Conservation (phyloP, 2,797 vertebrate species). For the Trachops cirrhosus region DNA sequence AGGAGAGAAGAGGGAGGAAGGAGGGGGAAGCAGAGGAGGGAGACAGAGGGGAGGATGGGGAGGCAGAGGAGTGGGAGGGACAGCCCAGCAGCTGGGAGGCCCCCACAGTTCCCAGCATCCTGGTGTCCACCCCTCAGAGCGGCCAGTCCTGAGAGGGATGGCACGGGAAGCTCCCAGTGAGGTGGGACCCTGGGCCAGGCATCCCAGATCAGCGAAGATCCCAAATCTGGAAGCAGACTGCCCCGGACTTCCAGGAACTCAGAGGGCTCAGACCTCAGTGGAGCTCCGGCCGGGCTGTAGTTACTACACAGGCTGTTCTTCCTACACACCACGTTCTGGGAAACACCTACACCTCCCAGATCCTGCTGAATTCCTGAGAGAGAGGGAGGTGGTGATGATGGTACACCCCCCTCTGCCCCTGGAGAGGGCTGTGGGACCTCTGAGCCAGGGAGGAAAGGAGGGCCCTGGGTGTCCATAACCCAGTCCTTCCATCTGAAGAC, state of each 20-base stretch:
- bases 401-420: neutral
- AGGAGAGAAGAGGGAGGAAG: no score
- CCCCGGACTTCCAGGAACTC: constrained; percentile 30
- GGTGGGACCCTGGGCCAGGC: neutral
- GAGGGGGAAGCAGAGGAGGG: neutral
- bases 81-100: neutral
- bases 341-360: constrained; percentile 3
- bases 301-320: neutral
- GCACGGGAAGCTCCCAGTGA: neutral
- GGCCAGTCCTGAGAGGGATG: neutral
- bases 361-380: neutral
- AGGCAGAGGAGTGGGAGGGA: neutral
- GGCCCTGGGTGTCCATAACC: neutral
- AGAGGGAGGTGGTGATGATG: neutral
- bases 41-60: no score
- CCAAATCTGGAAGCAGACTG: neutral
- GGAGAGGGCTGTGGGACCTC: neutral
- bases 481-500: neutral
- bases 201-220: neutral
- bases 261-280: neutral
- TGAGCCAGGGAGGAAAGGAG: neutral
- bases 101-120: no score
- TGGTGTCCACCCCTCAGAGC: neutral
- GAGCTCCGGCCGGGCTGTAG: neutral
- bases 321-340: neutral